Base-by-base conservation (phyloP, 2,113 vertebrate species). In the Sciurus niger region DNA sequence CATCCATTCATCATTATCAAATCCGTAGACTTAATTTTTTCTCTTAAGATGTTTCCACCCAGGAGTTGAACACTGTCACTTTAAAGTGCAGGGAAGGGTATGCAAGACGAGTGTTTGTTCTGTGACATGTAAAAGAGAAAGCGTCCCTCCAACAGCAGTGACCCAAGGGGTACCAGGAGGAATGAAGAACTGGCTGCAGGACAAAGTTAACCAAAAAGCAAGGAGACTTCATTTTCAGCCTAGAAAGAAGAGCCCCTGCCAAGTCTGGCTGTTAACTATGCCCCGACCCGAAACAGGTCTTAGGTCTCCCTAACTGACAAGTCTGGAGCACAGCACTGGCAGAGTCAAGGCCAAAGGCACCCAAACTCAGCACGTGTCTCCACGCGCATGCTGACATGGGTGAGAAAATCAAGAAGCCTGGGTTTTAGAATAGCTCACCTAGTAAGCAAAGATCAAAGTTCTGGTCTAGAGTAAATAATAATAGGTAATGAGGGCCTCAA, bases 11-110 rank as follows among this genome's bases (percentile, higher is more conserved):
- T 40, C 37, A 30, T 20, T 1, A 84, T 53, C 78, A 76, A 37
- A 74, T 48, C 60, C 48, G 28, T 7, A 83, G 11, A 76, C 40
- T 65, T 18, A 58, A 72, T 37, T 37, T 60, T 60, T 77, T 91
- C 55, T 55, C 46, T 51, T n/a, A 60, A 60, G 16, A 90, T 32
- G 12, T 93, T 78, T 95, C 17, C 60, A 34, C 67, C 70, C 85
- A 37, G 34, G 43, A 77, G 34, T 65, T 87, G 53, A 80, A 72
- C 58, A 43, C 65, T 67, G 51, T 95, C 60, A 72, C 55, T 78
- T 73, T 67, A 78, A 84, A 95, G 93, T 84, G 55, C 86, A 88
- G 67, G 34, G 48, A 18, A 91, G 72, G 53, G 28, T 18, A 12
- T 28, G 84, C 18, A 43, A 68, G 79, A 82, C 79, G 74, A 70